Evolutionary conservation across 2,113 vertebrate species (phyloP).

Genomic region (Sebastes schlegelii): DNA sequence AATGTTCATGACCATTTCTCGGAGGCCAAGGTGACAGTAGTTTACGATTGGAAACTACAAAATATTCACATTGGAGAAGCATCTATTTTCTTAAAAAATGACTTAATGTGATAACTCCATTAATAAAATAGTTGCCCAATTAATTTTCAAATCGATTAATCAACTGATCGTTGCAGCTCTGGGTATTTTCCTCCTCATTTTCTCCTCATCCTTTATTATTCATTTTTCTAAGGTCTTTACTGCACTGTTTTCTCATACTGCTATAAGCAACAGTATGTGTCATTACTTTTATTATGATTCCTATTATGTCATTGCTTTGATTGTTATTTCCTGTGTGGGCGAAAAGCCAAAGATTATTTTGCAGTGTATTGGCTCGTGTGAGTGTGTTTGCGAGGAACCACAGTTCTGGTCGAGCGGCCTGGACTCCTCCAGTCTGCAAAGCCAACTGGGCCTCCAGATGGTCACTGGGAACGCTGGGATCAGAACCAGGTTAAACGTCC

Average conservation of each 20-base stretch:
- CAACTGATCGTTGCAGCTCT: background rate
- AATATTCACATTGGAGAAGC: background rate
- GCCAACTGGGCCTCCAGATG: slow-evolving; percentile 61
- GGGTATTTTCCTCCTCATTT: background rate
- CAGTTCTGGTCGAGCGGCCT: slow-evolving; percentile 14
- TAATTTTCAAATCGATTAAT: background rate
- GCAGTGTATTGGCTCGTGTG: background rate
- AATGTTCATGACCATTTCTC: background rate
- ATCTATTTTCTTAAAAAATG: background rate
- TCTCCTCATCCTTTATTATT: background rate
- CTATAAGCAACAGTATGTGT: background rate
- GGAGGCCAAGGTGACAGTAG: background rate
- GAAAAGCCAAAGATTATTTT: background rate
- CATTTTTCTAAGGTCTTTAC: background rate
- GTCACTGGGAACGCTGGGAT: slow-evolving; percentile 38
- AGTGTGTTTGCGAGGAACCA: background rate
- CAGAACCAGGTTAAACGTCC: slow-evolving; percentile 21
- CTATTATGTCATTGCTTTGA: background rate
- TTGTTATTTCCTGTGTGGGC: slow-evolving; percentile 3
- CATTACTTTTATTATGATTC: background rate
- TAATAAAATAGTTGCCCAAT: background rate
- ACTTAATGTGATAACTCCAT: background rate
- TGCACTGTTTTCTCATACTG: background rate
- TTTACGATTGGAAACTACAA: background rate
- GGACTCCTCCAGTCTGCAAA: background rate